Evolutionary conservation across 2,888 invertebrate genomes (phyloP), one percentile per base, ranked within the genome.

Genomic region (Nomada hirtipes): DNA sequence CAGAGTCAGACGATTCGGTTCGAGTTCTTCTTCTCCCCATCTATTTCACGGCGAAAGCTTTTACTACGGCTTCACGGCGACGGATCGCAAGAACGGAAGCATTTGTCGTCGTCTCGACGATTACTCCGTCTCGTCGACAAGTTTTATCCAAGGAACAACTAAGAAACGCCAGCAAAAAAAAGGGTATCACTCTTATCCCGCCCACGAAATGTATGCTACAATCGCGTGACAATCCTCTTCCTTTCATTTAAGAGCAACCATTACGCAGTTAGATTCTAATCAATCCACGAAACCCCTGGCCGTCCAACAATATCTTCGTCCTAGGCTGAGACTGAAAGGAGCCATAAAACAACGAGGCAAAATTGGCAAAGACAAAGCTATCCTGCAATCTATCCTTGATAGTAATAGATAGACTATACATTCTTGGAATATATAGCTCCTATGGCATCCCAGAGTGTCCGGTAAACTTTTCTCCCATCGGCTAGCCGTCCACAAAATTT

Each of bases 241-340:
- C 61, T 57, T 53, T 55, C 36, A 36, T 36, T 64, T 42, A 47
- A 29, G 36, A 36, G 36, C 70, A 23, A 82, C 79, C 82, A 84
- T 84, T 85, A 86, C 76, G 86, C 83, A 79, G 86, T 88, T 84
- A 88, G 76, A 72, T 75, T 76, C 80, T 79, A 84, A 86, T 87
- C 79, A 82, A 74, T 82, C 79, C 26, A 42, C 44, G n/a, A 52
- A 70, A 36, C 36, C 36, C 36, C 36, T 7, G 36, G 7, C 42
- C 15, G 26, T 70, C 15, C 15, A 26, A 42, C 13, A n/a, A 57
- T 47, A 20, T 23, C 20, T 47, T 72, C 29, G 36, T 42, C 44
- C n/a, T 42, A 13, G 7, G 23, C 23, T 9, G 71, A 13, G 18
- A 36, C 10, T 3, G 2, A 42, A 10, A 15, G 15, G 67, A 13